Conservation (phyloP, 1,140 invertebrate species). For the Atopsyche davidsoni region DNA sequence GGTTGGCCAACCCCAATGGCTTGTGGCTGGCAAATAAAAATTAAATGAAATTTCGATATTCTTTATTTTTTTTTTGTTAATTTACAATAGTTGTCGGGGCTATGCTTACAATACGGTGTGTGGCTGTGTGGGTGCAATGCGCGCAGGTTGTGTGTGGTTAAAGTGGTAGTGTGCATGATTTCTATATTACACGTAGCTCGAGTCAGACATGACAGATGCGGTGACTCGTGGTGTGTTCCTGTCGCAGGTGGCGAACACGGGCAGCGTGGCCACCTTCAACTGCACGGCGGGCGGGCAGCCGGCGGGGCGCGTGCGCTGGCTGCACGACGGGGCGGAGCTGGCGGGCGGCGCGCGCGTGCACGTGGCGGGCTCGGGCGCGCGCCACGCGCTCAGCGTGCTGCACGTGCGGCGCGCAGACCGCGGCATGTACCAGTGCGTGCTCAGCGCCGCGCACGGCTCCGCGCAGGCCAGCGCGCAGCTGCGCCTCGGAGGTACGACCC, state of each 20-base stretch:
- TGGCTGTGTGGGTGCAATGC: no score
- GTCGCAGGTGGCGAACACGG: conserved; percentile 44
- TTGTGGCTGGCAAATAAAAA: no score
- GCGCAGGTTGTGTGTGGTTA: no score
- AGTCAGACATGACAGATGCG: no score
- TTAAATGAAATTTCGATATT: no score
- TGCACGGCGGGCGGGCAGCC: conserved; percentile 73
- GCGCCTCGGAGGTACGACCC: conserved; percentile 58
- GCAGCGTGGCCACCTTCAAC: conserved; percentile 43
- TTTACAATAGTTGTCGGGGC: no score
- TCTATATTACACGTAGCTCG: no score
- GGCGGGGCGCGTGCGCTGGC: conserved; percentile 64
- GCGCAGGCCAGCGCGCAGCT: conserved; percentile 68
- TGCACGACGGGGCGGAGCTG: conserved; percentile 63
- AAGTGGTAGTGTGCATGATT: no score
- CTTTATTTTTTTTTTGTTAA: no score
- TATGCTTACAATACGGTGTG: no score
- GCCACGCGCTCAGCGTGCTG: conserved; percentile 55
- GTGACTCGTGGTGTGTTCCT: conserved; percentile 25
- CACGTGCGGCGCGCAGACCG: conserved; percentile 65
- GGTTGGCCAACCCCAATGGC: no score
- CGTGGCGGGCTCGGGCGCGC: conserved; percentile 38
- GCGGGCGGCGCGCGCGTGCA: conserved; percentile 50
- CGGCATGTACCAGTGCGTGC: conserved; percentile 82
- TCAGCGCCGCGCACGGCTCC: conserved; percentile 61